Conservation (phyloP, 2,888 invertebrate species). For the Eristalis tenax region DNA sequence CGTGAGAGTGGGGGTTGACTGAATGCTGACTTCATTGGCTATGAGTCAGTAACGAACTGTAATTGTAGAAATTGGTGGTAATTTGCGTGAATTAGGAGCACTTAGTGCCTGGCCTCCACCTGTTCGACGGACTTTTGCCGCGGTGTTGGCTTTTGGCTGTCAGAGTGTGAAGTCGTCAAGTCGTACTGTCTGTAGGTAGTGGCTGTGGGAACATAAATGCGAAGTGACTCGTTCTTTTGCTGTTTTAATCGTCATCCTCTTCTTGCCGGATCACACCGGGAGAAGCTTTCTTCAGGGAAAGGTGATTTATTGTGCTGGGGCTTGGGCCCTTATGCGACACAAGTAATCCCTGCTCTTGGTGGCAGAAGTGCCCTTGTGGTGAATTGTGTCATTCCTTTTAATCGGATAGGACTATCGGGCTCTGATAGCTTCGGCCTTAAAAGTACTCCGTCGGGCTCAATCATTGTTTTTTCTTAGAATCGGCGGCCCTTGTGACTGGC, state of each 20-base stretch:
- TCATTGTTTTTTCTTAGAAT: neutral
- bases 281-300: no score
- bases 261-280: no score
- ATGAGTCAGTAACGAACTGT: slow-evolving; percentile 2
- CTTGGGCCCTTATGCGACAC: no score
- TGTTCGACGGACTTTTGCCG: neutral
- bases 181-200: no score
- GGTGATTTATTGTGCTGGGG: no score
- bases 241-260: no score
- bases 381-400: neutral
- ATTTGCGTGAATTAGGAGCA: neutral
- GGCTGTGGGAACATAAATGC: neutral
- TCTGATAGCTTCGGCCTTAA: neutral
- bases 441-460: neutral
- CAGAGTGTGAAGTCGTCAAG: neutral
- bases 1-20: neutral
- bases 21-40: neutral
- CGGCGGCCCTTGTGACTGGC: neutral
- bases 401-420: no score
- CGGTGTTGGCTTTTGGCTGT: no score
- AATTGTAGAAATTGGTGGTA: neutral
- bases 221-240: neutral
- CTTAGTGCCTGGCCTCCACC: neutral
- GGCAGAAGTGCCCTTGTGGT: no score
- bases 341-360: no score